Evolutionary conservation across 2,113 vertebrate genomes (phyloP), one percentile per base, ranked within the genome.

Genomic region (Falcunculus frontatus): DNA sequence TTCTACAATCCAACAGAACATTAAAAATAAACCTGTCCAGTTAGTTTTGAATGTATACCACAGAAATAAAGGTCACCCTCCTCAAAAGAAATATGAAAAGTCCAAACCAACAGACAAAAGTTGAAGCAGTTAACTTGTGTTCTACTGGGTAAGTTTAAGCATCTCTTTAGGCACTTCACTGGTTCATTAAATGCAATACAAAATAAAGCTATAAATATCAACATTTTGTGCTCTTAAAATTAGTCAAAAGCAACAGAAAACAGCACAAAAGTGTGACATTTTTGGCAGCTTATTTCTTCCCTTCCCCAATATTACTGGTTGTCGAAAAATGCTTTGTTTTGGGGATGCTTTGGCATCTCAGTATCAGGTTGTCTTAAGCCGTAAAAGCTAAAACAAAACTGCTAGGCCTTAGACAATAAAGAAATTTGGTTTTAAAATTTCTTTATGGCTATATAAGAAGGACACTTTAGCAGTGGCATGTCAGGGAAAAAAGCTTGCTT

Each of bases 131-230:
- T 90, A 96, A 89, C 80, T 87, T 57, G 94, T 89, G 95, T 97
- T 94, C 95, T 96, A 90, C 75, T 16, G 72, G 95, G 89, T 90
- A 93, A 83, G 88, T 63, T 96, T 96, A 80, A 96, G 96, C 95
- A 92, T 97, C 96, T 97, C 97, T 97, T 97, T 92, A 98, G 98
- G 98, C 98, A 98, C 98, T 98, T 98, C 84, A 93, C 98, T 98
- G 97, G 96, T 97, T 98, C 95, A 75, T 91, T 96, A 95, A 96
- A 98, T 96, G 90, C 44, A 98, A 97, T 94, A 96, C 92, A 98
- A 98, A 97, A 96, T 98, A 98, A 98, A 98, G 97, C 98, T 98
- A 97, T 96, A 97, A 97, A 98, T 96, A 97, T 95, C 92, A 82
- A 87, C 93, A 95, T 79, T 87, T 97, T 98, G 97, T 98, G 98